Evolutionary conservation across 2,888 invertebrate genomes (phyloP).

Genomic region (Ischnura elegans): DNA sequence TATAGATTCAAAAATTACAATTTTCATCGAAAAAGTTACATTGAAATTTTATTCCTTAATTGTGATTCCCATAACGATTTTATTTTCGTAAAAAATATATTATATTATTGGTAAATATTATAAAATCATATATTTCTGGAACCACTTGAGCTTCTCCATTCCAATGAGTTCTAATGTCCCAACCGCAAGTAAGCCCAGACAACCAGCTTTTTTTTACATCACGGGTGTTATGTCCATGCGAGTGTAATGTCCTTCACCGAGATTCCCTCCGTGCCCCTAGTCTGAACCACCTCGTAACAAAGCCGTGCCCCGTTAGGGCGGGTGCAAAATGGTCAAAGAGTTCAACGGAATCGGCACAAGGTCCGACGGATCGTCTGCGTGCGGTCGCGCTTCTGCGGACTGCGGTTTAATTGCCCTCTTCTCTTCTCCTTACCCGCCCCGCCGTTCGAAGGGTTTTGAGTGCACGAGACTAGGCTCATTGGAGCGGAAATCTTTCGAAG

Average conservation of each 20-base stretch:
- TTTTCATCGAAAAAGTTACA: no score
- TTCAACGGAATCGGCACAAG: slow-evolving; percentile 30
- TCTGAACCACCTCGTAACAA: not conserved
- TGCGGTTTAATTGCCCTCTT: not conserved
- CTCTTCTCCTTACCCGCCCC: not conserved
- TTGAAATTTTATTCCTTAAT: no score
- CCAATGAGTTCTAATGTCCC: not conserved
- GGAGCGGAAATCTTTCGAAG: not conserved
- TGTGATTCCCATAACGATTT: no score
- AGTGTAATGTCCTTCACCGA: not conserved
- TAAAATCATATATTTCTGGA: no score
- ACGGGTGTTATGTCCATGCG: not conserved
- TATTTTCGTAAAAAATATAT: no score
- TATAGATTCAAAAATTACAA: no score
- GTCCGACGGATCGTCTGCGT: slow-evolving; percentile 7
- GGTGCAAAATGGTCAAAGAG: not conserved
- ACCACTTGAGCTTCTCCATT: no score
- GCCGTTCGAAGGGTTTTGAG: not conserved
- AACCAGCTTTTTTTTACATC: not conserved
- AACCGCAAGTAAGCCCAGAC: not conserved
- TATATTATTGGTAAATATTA: no score
- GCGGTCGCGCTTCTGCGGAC: not conserved
- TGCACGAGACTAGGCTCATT: not conserved
- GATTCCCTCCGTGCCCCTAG: not conserved
- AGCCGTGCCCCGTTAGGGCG: not conserved